Percentiles rank a stretch among this genome's conserved stretches.
Conservation (phyloP, 2,888 invertebrate species). For the Vanessa cardui region DNA sequence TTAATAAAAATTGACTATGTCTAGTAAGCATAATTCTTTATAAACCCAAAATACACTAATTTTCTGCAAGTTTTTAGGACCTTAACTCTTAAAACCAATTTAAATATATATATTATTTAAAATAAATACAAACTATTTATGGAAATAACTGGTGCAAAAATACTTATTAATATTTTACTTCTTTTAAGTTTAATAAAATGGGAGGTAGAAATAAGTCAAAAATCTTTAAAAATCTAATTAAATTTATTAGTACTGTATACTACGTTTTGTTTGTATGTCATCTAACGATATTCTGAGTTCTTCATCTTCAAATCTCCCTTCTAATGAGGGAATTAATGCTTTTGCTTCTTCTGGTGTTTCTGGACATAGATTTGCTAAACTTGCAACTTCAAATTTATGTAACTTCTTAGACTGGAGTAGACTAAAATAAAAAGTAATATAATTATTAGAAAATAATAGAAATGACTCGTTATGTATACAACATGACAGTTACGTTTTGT, state of each 20-base stretch:
- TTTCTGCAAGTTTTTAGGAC: too few species aligned
- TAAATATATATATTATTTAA: too few species aligned
- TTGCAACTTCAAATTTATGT: slow-evolving; percentile 99
- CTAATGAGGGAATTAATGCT: slow-evolving; percentile 97
- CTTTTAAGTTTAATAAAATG: too few species aligned
- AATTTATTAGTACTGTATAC: slow-evolving; percentile 92
- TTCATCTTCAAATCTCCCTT: slow-evolving; percentile 98
- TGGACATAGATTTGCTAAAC: slow-evolving; percentile 98
- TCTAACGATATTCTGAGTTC: slow-evolving; percentile 98
- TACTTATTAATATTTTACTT: too few species aligned
- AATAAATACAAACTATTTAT: too few species aligned
- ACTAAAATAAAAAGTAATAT: slow-evolving; percentile 77
- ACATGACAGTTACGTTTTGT: background rate
- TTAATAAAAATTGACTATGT: slow-evolving; percentile 9
- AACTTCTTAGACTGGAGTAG: slow-evolving; percentile 96
- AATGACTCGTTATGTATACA: background rate
- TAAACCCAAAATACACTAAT: too few species aligned
- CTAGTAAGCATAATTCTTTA: too few species aligned
- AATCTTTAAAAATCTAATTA: background rate
- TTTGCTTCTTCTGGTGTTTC: slow-evolving; percentile 99
- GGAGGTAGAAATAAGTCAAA: background rate
- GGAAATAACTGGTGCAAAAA: too few species aligned
- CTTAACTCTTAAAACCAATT: too few species aligned
- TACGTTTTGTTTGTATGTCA: slow-evolving; percentile 98
- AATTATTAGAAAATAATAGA: background rate